These are phyloP conservation scores for Drosophila oshimai DNA, from an alignment of 1,140 invertebrate genomes.

Conservation along the genomic window DNA sequence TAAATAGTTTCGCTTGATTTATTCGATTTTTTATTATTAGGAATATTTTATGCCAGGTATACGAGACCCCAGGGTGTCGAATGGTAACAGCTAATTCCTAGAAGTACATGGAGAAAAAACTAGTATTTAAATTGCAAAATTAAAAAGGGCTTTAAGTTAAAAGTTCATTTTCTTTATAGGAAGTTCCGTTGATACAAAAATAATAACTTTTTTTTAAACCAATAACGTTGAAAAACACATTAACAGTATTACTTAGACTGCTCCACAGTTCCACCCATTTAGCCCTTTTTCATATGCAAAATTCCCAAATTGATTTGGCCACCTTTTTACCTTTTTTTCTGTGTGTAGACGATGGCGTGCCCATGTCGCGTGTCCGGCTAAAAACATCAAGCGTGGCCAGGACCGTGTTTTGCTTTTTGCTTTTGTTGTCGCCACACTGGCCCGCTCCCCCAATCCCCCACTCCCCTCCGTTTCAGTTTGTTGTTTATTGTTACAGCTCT, in stretches of 20 bases:
- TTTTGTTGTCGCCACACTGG: constrained; percentile 39
- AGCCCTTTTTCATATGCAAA: too few relatives aligned
- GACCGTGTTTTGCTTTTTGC: constrained; percentile 32
- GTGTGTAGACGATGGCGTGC: constrained; percentile 19
- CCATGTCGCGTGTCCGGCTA: constrained; percentile 45
- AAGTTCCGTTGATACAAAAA: too few relatives aligned
- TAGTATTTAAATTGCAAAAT: too few relatives aligned
- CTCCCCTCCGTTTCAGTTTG: constrained; percentile 29
- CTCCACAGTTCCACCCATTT: too few relatives aligned
- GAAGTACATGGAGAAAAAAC: not conserved
- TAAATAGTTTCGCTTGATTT: constrained; percentile 74
- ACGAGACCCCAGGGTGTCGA: constrained; percentile 44
- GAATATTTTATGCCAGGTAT: constrained; percentile 68
- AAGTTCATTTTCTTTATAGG: too few relatives aligned
- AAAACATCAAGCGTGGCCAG: constrained; percentile 49
- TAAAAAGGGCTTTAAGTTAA: too few relatives aligned
- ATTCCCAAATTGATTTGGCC: not conserved
- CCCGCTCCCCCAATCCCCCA: not conserved
- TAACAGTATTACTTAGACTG: too few relatives aligned
- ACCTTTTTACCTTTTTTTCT: constrained; percentile 8
- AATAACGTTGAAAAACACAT: too few relatives aligned
- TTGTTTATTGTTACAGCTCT: constrained; percentile 74
- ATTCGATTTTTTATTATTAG: constrained; percentile 78
- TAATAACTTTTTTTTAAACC: too few relatives aligned
- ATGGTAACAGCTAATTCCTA: not conserved